Conservation (phyloP, 2,888 invertebrate genomes). For the Oligia strigilis region DNA sequence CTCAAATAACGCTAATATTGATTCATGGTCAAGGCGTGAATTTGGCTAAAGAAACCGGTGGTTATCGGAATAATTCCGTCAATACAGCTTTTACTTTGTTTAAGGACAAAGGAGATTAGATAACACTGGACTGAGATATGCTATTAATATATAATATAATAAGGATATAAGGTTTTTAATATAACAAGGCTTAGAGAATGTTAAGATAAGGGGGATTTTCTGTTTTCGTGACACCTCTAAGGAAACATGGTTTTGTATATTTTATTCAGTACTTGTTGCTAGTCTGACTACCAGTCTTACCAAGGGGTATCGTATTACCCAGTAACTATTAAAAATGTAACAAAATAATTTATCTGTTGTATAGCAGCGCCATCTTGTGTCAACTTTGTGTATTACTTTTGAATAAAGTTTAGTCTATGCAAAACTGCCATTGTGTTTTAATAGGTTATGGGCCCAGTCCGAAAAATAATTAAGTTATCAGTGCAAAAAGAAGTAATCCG, state of each 20-base stretch:
- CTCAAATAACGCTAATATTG: slow-evolving; percentile 70
- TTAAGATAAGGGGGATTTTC: background rate
- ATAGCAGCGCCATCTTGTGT: too few species aligned
- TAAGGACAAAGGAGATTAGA: slow-evolving; percentile 41
- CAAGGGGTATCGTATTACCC: too few species aligned
- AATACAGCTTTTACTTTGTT: slow-evolving; percentile 60
- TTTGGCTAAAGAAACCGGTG: slow-evolving; percentile 71
- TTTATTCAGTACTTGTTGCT: background rate
- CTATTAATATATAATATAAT: slow-evolving; percentile 46
- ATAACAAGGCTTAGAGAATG: slow-evolving; percentile 8
- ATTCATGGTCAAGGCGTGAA: slow-evolving; percentile 74
- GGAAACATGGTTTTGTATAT: background rate
- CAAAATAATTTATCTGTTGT: too few species aligned
- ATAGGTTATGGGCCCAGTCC: too few species aligned
- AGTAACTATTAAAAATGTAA: too few species aligned
- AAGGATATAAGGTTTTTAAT: background rate
- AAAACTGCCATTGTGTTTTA: too few species aligned
- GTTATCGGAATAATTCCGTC: slow-evolving; percentile 64
- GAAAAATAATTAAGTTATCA: too few species aligned
- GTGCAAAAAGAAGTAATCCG: too few species aligned
- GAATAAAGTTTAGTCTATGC: too few species aligned
- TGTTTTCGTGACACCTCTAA: background rate
- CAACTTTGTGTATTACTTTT: too few species aligned
- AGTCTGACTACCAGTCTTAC: background rate
- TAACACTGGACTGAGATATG: slow-evolving; percentile 32